Evolutionary conservation across 2,888 invertebrate genomes (phyloP), one percentile per base, ranked within the genome.

Genomic region (Parascotia fuliginaria): DNA sequence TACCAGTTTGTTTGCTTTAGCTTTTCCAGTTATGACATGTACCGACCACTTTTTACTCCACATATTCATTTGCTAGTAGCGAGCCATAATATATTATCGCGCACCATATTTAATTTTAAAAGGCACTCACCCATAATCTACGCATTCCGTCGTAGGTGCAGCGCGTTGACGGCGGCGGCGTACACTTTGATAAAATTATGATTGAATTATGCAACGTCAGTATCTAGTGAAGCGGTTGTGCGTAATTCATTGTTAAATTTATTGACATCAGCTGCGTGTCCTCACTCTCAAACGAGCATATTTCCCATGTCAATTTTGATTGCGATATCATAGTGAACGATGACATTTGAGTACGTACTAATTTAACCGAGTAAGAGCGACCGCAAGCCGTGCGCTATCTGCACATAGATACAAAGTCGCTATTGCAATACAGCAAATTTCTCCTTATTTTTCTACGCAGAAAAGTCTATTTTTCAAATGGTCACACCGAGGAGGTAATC

Each of bases 271-370:
- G 72, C 72, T 77, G 77, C 72, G 74, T 79, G 68, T 76, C 71
- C 74, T 77, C 77, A 77, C 78, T 78, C 76, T 83, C 89, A 92
- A 92, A 92, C 85, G 85, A 89, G 87, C 83, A 83, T 87, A 89
- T 88, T 91, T 91, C 91, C 89, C 90, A 92, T 82, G 89, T 90
- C 87, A 85, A 80, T 83, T 87, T 89, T 89, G 89, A 90, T 89
- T 87, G 87, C 84, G 82, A 87, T 89, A 87, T 91, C 85, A 87
- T 87, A 83, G 83, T 86, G 80, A 85, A 82, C 83, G 86, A 89
- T 87, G 89, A 86, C 85, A 87, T 87, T 86, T 83, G 82, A 83
- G 83, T 83, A 81, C 77, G 79, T 79, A 83, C 86, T 87, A 85
- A 89, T 89, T 86, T 88, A 85, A 78, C 74, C 73, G 73, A 75